These are phyloP conservation scores for Tychaedon coryphoeus DNA, from an alignment of 2,113 vertebrate species.

Conservation along the genomic window DNA sequence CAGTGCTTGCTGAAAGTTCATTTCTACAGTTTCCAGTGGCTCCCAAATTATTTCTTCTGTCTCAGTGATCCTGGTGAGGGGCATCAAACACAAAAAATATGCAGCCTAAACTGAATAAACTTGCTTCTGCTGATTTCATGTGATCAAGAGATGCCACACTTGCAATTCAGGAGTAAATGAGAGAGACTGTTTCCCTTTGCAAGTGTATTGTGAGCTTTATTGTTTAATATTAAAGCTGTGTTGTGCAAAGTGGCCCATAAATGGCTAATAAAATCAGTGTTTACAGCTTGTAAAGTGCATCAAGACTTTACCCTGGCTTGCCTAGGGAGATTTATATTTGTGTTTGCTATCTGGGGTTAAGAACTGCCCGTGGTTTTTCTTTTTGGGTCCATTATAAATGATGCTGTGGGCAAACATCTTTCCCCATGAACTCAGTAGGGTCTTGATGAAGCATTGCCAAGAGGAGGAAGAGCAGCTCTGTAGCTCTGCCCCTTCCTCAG, in stretches of 20 bases:
- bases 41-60: neutral
- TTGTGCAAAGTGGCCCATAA: slow-evolving; percentile 76
- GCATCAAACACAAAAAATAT: neutral
- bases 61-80: neutral
- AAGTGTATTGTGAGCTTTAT: slow-evolving; percentile 72
- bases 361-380: neutral
- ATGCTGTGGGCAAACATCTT: neutral
- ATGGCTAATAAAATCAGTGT: slow-evolving; percentile 76
- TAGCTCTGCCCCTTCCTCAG: neutral
- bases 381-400: neutral
- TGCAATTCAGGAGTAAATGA: slow-evolving; percentile 57
- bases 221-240: slow-evolving; percentile 74
- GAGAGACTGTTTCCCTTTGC: slow-evolving; percentile 61
- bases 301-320: slow-evolving; percentile 54
- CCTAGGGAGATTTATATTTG: slow-evolving; percentile 60
- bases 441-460: neutral
- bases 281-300: slow-evolving; percentile 77
- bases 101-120: neutral
- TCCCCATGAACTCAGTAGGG: neutral
- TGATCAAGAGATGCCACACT: neutral
- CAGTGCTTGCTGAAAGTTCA: neutral
- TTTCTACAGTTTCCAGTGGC: neutral
- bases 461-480: neutral
- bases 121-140: slow-evolving; percentile 29
- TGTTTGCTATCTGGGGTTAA: slow-evolving; percentile 34